These are phyloP conservation scores for Copsychus sechellarum DNA, from an alignment of 2,113 vertebrate species.

Conservation along the genomic window DNA sequence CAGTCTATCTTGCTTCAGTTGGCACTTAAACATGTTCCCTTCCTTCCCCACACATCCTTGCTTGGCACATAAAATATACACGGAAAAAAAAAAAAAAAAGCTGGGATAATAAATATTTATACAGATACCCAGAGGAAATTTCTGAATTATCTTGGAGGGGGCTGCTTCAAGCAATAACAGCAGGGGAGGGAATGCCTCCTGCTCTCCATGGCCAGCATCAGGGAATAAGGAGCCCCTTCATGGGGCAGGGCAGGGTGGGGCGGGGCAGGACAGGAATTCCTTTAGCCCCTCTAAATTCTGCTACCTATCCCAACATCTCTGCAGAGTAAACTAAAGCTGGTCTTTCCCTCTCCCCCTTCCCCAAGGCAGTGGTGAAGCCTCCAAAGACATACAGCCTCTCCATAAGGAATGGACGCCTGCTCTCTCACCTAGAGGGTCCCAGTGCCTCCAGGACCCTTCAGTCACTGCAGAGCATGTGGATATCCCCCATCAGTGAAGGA, in stretches of 20 bases:
- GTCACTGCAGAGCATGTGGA: not conserved
- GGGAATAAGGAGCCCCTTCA: not conserved
- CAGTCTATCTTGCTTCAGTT: not conserved
- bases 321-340: not conserved
- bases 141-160: not conserved
- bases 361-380: rapidly evolving
- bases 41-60: not conserved
- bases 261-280: not conserved
- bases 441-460: not conserved
- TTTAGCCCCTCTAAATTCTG: not conserved
- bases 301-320: not conserved
- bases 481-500: not conserved
- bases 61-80: not conserved
- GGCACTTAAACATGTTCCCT: not conserved
- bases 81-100: not conserved
- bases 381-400: rapidly evolving
- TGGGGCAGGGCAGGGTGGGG: not conserved
- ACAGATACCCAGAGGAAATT: not conserved
- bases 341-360: not conserved
- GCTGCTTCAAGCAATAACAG: not conserved
- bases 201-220: not conserved
- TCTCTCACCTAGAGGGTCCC: rapidly evolving
- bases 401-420: not conserved
- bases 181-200: not conserved
- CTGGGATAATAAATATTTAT: not conserved